Conservation (phyloP, 2,113 vertebrate genomes). For the Bucco capensis region DNA sequence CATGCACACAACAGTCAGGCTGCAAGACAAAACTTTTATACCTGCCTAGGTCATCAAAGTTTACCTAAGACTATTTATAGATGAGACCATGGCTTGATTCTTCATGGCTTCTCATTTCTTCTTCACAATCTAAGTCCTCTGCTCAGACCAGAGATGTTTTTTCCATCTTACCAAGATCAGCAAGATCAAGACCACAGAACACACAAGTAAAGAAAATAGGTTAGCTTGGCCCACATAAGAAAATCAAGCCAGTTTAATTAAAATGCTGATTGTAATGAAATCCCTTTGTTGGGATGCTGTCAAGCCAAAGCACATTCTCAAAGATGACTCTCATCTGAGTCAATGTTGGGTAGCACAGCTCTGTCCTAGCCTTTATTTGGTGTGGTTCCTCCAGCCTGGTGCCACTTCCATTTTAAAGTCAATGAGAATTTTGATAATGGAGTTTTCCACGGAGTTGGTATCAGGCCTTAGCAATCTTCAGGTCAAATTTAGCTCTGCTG, state of each 20-base stretch:
- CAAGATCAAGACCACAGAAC: not conserved
- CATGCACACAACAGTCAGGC: not conserved
- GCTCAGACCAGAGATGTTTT: not conserved
- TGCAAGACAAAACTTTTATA: not conserved
- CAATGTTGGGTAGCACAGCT: not conserved
- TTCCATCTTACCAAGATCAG: not conserved
- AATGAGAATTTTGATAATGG: not conserved
- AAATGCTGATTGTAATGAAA: not conserved
- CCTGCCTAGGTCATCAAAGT: not conserved
- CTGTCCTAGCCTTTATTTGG: not conserved
- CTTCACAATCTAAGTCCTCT: not conserved
- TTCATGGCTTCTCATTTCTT: not conserved
- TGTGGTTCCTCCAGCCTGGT: not conserved
- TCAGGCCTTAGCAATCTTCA: not conserved
- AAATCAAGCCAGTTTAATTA: not conserved
- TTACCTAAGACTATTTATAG: not conserved
- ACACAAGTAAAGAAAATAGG: not conserved
- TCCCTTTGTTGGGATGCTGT: not conserved
- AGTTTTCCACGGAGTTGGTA: not conserved
- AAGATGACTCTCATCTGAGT: fast-evolving
- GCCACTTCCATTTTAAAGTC: not conserved
- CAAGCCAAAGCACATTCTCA: not conserved
- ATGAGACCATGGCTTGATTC: not conserved
- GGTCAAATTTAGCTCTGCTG: not conserved
- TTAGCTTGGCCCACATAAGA: not conserved